phyloP scores from a whole-genome alignment of 2,113 vertebrate species.

The Phyllopteryx taeniolatus region DNA sequence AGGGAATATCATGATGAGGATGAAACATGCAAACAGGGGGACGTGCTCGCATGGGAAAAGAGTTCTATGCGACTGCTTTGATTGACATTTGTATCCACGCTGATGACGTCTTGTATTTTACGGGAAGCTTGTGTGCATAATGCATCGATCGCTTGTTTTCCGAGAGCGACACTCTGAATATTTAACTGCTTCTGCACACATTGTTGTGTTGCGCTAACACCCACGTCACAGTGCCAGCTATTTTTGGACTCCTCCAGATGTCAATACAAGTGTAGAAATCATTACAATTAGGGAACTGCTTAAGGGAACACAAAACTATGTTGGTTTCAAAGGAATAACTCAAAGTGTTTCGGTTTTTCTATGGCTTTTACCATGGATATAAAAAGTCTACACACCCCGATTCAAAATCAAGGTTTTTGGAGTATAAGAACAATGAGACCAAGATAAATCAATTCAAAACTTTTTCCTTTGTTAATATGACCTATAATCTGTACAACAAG shows the following conservation, averaged over 20 bases:
- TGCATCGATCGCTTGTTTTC: not conserved
- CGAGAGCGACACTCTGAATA: slow-evolving; percentile 38
- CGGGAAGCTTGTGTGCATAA: slow-evolving; percentile 15
- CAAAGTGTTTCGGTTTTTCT: not conserved
- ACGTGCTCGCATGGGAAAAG: not conserved
- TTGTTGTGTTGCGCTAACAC: slow-evolving; percentile 24
- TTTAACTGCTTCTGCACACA: slow-evolving; percentile 39
- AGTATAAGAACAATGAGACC: too few relatives aligned
- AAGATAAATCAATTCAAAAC: too few relatives aligned
- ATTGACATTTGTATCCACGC: not conserved
- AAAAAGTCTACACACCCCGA: too few relatives aligned
- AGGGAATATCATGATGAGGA: not conserved
- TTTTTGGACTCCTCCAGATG: slow-evolving; percentile 16
- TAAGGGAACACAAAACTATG: not conserved
- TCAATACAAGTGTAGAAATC: not conserved
- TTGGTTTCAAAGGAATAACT: not conserved
- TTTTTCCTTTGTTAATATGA: too few relatives aligned
- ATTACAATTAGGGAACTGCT: not conserved
- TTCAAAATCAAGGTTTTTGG: too few relatives aligned
- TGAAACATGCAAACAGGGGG: not conserved
- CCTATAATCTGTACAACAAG: too few relatives aligned
- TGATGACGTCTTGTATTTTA: slow-evolving; percentile 22
- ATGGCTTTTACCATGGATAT: too few relatives aligned
- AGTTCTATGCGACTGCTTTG: not conserved
- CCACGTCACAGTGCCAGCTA: slow-evolving; percentile 4